Percentiles rank a stretch among this genome's conserved stretches.
Evolutionary conservation across 2,888 invertebrate genomes (phyloP).

Genomic region (Sycophila texana): DNA sequence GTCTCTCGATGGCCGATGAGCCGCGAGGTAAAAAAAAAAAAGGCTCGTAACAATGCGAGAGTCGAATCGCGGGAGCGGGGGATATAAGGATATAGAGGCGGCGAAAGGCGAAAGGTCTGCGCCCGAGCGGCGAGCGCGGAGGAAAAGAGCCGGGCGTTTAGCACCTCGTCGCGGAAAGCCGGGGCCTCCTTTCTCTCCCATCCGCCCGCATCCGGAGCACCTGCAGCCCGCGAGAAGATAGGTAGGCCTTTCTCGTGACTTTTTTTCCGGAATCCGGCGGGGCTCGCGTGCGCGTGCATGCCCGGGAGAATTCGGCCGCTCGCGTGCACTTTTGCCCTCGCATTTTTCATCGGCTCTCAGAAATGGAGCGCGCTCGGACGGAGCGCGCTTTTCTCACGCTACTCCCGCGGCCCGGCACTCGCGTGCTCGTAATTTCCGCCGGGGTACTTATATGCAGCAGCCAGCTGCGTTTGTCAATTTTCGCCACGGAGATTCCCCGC

Average conservation of each 20-base stretch:
- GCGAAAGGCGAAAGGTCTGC: background rate
- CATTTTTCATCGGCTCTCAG: conserved; percentile 2
- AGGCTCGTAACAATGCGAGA: no score
- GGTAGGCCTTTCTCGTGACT: no score
- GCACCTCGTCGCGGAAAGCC: background rate
- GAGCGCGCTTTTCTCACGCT: conserved; percentile 33
- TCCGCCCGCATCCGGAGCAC: background rate
- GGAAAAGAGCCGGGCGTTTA: background rate
- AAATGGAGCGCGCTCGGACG: background rate
- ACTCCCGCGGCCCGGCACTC: background rate
- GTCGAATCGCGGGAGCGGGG: no score
- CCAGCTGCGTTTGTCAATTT: conserved; percentile 31
- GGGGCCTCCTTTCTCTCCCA: conserved; percentile 9
- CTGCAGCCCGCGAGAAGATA: no score
- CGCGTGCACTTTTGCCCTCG: no score
- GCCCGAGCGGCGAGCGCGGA: background rate
- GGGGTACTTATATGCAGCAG: conserved; percentile 16
- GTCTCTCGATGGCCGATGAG: conserved; percentile 1
- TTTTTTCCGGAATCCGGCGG: no score
- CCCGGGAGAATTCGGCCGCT: no score
- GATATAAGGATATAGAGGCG: no score
- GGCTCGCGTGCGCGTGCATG: no score
- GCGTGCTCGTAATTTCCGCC: conserved; percentile 46
- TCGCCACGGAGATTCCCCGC: conserved; percentile 17
- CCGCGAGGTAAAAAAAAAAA: background rate